Conservation (phyloP, 2,797 vertebrate species). For the Percopsis omiscomaycus region DNA sequence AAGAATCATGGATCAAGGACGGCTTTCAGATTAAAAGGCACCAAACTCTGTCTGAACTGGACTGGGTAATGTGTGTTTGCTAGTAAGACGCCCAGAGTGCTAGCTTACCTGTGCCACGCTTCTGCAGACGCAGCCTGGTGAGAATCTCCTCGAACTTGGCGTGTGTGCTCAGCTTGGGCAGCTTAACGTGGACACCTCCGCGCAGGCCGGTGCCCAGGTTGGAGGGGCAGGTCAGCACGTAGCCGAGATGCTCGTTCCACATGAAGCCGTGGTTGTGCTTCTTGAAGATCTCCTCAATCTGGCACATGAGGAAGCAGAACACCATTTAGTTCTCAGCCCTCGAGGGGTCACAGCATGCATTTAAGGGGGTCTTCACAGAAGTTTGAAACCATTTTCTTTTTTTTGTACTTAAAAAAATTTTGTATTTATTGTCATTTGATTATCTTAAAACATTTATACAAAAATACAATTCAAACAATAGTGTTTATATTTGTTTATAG, state of each 20-base stretch:
- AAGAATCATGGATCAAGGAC: no score
- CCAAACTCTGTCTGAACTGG: neutral
- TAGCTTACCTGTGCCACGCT: conserved; percentile 81
- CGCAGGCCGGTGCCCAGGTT: conserved; percentile 85
- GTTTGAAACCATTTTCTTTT: no score
- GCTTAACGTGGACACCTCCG: conserved; percentile 83
- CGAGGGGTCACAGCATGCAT: neutral
- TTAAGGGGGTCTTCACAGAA: no score
- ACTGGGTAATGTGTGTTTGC: neutral
- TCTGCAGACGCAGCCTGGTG: conserved; percentile 84
- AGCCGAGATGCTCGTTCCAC: conserved; percentile 86
- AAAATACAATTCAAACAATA: no score
- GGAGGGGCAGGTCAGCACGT: conserved; percentile 84
- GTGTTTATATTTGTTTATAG: neutral
- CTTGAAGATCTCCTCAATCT: conserved; percentile 89
- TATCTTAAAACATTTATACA: no score
- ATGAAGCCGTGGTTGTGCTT: conserved; percentile 82
- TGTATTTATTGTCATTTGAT: no score
- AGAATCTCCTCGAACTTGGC: conserved; percentile 85
- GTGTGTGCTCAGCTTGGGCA: conserved; percentile 82
- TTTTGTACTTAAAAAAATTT: no score
- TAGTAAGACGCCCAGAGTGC: neutral
- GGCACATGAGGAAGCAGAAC: conserved; percentile 4
- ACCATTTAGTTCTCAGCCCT: neutral
- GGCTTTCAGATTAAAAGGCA: neutral